Percentiles rank a stretch among this genome's conserved stretches.
phyloP scores from a whole-genome alignment of 1,140 invertebrate genomes.

The Amphibalanus amphitrite region DNA sequence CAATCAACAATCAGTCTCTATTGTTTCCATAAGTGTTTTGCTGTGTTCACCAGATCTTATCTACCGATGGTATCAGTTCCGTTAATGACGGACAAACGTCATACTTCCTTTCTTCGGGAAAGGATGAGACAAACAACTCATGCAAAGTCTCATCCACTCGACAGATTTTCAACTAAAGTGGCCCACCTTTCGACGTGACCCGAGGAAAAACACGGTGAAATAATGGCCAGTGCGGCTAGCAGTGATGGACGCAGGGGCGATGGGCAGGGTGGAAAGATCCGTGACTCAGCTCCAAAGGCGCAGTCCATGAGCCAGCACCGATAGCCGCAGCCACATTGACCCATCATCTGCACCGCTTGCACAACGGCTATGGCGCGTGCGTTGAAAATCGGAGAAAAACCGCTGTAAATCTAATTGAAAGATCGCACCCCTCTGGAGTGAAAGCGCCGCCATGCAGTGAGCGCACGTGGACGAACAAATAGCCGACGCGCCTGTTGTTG shows the following conservation, averaged over 20 bases:
- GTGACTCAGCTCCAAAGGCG: not conserved
- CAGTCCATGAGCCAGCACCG: not conserved
- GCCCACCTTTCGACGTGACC: too few species aligned
- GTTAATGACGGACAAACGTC: too few species aligned
- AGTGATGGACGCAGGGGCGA: too few species aligned
- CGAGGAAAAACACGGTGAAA: not conserved
- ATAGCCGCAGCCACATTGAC: not conserved
- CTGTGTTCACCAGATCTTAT: too few species aligned
- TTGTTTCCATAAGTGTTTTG: too few species aligned
- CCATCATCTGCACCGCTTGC: not conserved
- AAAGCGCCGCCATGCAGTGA: not conserved
- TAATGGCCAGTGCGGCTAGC: not conserved
- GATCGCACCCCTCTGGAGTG: not conserved
- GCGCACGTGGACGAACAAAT: not conserved
- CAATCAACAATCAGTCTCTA: too few species aligned
- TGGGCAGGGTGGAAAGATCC: too few species aligned
- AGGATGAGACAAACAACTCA: too few species aligned
- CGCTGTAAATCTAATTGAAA: slow-evolving; percentile 2
- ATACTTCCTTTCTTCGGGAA: too few species aligned
- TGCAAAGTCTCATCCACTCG: not conserved
- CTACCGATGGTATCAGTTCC: too few species aligned
- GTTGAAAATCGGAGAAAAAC: not conserved
- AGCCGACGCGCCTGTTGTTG: not conserved
- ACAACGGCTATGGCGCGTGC: not conserved
- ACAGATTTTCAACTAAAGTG: not conserved